Conservation (phyloP, 1,140 invertebrate species). For the Gyrodactylus salaris region DNA sequence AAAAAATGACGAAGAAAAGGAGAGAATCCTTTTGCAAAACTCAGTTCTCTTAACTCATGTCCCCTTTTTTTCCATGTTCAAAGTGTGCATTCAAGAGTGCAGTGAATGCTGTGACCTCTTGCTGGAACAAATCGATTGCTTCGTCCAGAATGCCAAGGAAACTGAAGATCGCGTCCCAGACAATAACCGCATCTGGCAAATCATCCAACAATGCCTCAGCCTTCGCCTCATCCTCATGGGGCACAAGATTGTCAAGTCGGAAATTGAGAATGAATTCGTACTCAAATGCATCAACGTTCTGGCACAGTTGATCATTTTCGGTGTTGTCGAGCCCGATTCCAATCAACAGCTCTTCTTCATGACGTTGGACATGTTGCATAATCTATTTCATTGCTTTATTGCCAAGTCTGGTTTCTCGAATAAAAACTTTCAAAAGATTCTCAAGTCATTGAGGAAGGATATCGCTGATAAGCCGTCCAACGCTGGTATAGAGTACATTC, state of each 20-base stretch:
- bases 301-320: constrained; percentile 1
- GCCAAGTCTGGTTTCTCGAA: neutral
- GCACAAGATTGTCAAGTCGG: neutral
- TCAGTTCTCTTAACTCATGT: neutral
- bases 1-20: neutral
- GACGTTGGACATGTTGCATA: neutral
- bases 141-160: constrained; percentile 4
- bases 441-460: neutral
- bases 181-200: neutral
- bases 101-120: neutral
- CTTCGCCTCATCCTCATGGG: neutral
- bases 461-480: neutral
- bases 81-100: neutral
- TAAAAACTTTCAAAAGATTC: neutral
- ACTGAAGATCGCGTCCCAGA: neutral
- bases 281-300: neutral
- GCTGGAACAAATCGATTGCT: neutral
- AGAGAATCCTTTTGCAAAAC: neutral
- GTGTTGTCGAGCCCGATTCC: neutral
- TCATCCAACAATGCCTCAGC: neutral
- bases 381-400: neutral
- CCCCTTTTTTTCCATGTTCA: neutral
- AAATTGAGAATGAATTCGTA: neutral
- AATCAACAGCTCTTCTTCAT: neutral
- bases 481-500: neutral